Evolutionary conservation across 2,113 vertebrate species (phyloP).

Genomic region (Dromiciops gliroides): DNA sequence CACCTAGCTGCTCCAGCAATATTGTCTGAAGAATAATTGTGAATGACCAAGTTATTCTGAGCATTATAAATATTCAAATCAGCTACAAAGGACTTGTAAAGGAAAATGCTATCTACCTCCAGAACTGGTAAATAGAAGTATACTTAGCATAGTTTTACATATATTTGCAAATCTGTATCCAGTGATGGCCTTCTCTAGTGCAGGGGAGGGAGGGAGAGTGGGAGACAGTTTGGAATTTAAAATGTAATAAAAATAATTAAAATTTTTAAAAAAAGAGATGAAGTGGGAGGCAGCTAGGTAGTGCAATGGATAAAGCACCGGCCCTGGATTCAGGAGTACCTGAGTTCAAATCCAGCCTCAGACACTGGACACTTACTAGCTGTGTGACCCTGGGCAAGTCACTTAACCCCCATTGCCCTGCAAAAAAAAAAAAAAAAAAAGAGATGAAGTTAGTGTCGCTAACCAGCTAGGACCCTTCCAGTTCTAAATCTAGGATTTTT

Average conservation of each 20-base stretch:
- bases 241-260: not conserved
- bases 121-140: not conserved
- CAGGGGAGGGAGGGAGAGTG: not conserved
- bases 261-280: no score
- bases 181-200: not conserved
- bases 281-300: no score
- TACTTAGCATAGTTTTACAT: not conserved
- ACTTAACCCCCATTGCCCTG: no score
- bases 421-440: no score
- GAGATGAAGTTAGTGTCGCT: not conserved
- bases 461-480: not conserved
- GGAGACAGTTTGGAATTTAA: not conserved
- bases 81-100: not conserved
- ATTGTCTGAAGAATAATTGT: not conserved
- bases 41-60: not conserved
- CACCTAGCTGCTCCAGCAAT: no score
- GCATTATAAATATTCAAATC: not conserved
- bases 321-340: no score
- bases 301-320: no score
- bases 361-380: no score
- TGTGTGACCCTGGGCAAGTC: no score
- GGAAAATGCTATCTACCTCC: not conserved
- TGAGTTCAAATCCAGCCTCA: no score
- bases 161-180: not conserved
- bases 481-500: conserved; percentile 13